A percentile compares a stretch with the other conserved stretches of the same genome.
Evolutionary conservation across 2,888 invertebrate genomes (phyloP).

Genomic region (Macrosiphum euphorbiae): DNA sequence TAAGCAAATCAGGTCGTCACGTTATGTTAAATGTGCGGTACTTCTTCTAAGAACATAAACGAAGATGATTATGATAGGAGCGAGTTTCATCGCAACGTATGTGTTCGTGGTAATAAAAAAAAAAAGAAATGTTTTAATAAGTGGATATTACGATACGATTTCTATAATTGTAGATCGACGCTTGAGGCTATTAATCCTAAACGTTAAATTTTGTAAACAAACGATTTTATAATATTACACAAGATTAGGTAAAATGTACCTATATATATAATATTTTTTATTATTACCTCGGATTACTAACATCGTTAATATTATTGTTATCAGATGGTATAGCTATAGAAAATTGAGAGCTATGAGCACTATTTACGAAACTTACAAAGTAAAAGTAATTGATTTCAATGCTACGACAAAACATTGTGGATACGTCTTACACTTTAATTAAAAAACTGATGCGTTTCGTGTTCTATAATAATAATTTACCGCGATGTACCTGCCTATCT

Average conservation of each 20-base stretch:
- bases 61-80: not conserved
- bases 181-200: slow-evolving; percentile 3
- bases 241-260: not conserved
- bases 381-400: slow-evolving; percentile 44
- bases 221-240: not conserved
- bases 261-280: not conserved
- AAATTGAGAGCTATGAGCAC: not conserved
- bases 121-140: slow-evolving; percentile 14
- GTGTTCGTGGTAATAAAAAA: slow-evolving; percentile 2
- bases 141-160: slow-evolving; percentile 34
- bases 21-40: not conserved
- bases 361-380: not conserved
- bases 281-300: not conserved
- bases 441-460: not conserved
- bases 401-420: not conserved
- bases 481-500: not conserved
- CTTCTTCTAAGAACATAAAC: not conserved
- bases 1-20: slow-evolving; percentile 16
- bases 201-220: slow-evolving; percentile 43
- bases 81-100: not conserved
- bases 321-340: not conserved
- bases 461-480: not conserved
- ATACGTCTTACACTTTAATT: slow-evolving; percentile 11
- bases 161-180: slow-evolving; percentile 13
- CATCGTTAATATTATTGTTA: no score